Conservation (phyloP, 2,797 vertebrate genomes). For the Enteromius argenteus region DNA sequence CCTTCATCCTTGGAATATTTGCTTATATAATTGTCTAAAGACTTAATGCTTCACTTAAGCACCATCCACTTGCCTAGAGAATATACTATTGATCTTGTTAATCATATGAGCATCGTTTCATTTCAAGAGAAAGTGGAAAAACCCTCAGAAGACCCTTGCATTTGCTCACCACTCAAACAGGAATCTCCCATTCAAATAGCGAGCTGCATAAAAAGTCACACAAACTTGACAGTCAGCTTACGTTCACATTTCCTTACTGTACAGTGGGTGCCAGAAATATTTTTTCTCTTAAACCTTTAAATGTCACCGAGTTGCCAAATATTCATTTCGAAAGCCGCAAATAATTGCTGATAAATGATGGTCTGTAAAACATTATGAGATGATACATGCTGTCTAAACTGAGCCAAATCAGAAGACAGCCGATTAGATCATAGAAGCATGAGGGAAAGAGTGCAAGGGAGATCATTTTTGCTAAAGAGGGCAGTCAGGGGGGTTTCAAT, state of each 20-base stretch:
- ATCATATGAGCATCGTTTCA: not conserved
- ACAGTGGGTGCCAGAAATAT: not conserved
- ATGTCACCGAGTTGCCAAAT: not conserved
- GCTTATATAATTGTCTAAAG: not conserved
- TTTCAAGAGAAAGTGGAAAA: slow-evolving; percentile 16
- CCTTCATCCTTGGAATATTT: not conserved
- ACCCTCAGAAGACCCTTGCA: not conserved
- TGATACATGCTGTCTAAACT: not conserved
- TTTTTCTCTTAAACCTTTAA: not conserved
- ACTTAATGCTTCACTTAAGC: slow-evolving; percentile 2
- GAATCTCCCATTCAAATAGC: slow-evolving; percentile 2
- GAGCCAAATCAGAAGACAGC: not conserved
- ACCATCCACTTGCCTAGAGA: not conserved
- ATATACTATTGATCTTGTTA: not conserved
- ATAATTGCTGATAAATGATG: slow-evolving; percentile 9
- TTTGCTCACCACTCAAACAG: not conserved
- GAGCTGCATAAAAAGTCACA: not conserved
- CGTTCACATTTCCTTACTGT: not conserved
- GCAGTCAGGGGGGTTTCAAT: slow-evolving; percentile 34
- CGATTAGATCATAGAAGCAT: not conserved
- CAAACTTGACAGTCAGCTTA: not conserved
- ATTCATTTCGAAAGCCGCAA: not conserved
- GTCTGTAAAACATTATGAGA: not conserved
- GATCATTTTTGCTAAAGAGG: slow-evolving; percentile 37
- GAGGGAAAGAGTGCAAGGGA: not conserved